phyloP scores from a whole-genome alignment of 2,113 vertebrate genomes.

The Scomber japonicus region DNA sequence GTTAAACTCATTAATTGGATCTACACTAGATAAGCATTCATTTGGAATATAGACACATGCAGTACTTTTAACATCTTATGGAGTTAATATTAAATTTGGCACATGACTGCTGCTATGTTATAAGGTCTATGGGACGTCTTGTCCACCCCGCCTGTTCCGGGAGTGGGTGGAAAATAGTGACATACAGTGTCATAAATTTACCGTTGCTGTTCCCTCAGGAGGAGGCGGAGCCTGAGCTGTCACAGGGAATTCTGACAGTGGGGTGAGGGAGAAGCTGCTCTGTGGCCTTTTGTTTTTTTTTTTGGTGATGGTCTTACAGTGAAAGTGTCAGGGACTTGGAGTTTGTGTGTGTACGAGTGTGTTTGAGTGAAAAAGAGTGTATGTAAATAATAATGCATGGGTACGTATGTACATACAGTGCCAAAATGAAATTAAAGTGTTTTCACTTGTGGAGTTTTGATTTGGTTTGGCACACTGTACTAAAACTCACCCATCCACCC shows the following conservation, averaged over 20 bases:
- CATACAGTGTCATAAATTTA: slow-evolving; percentile 7
- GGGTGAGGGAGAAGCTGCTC: background rate
- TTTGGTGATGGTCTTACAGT: background rate
- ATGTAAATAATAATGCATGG: slow-evolving; percentile 30
- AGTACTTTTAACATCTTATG: background rate
- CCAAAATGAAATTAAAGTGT: slow-evolving; percentile 33
- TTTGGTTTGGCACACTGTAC: slow-evolving; percentile 10
- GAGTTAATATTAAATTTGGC: slow-evolving; percentile 2
- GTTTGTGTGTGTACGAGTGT: slow-evolving; percentile 4
- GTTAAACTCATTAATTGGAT: background rate
- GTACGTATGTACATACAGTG: slow-evolving; percentile 27
- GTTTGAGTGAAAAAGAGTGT: slow-evolving; percentile 13
- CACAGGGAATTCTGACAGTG: slow-evolving; percentile 9
- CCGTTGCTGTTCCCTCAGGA: slow-evolving; percentile 10
- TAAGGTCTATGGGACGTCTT: background rate
- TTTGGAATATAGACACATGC: background rate
- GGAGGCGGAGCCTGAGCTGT: slow-evolving; percentile 12
- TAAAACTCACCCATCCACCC: slow-evolving; percentile 1
- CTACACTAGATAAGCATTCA: background rate
- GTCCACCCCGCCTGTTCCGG: slow-evolving; percentile 10
- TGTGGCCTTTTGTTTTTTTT: background rate
- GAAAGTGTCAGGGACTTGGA: slow-evolving; percentile 21
- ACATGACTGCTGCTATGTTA: slow-evolving; percentile 4
- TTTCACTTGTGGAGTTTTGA: background rate
- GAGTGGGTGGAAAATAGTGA: slow-evolving; percentile 25